Base-by-base conservation (phyloP, 1,140 invertebrate genomes). In the Lepidurus packardi region DNA sequence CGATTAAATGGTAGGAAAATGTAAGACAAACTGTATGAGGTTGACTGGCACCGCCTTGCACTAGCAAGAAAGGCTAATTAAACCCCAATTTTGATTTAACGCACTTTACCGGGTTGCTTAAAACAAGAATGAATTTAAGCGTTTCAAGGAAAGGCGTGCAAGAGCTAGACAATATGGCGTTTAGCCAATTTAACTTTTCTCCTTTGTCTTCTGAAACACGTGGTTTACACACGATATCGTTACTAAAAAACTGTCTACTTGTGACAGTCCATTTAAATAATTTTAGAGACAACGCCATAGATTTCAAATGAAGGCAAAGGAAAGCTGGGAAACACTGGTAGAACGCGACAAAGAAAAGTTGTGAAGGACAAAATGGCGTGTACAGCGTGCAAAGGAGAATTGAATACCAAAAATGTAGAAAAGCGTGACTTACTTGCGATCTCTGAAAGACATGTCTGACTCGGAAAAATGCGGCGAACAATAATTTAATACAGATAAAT, bases 11-110 rank as follows among this genome's bases (percentile, higher is more conserved):
- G 1, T 47, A 47, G 7, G 13, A 1, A 21, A 65, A 21, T 65
- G 21, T 1, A 47, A 47, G 1, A 34, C 3, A 34, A 47, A 16
- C 16, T 65, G 53, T 65, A 16, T 21, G 53, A 65, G 53, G 53
- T 65, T 65, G 53, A 65, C 53, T 65, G 53, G 53, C 53, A 65
- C 53, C 53, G 53, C 21, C 53, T 65, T 65, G 53, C 53, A 65
- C 53, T 10, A 65, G 53, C 53, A 65, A 65, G 53, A 65, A n/a
- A 65, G 53, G 53, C 53, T 65, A 65, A 65, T 65, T 65, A 65
- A 65, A 65, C 53, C 53, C 53, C 53, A 65, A 21, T 65, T 13
- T 13, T 65, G 7, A 21, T 7, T 21, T 13, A n/a, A 16, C 53
- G 53, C 53, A 65, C 21, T 65, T 21, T 7, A 65, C 53, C 16